A percentile compares a stretch with the other conserved stretches of the same genome.
phyloP scores from a whole-genome alignment of 2,797 vertebrate species.

The Falco cherrug region DNA sequence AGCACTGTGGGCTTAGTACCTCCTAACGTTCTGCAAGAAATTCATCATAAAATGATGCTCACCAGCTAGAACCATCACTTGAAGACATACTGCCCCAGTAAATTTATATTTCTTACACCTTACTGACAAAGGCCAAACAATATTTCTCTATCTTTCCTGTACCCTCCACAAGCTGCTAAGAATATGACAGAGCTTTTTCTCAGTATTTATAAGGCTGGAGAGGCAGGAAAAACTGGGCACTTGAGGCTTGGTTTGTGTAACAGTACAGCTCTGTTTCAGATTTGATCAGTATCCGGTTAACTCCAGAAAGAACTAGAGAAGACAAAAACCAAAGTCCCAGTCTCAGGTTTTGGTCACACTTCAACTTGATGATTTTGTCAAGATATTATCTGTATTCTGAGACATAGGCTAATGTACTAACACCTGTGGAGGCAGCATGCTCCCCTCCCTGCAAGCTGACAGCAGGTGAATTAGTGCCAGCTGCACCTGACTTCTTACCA shows the following conservation, averaged over 20 bases:
- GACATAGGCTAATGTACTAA: neutral
- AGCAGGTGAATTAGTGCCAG: neutral
- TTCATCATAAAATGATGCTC: neutral
- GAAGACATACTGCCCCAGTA: neutral
- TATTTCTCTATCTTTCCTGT: neutral
- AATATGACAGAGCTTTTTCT: neutral
- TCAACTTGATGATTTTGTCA: neutral
- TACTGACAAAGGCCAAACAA: neutral
- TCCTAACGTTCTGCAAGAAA: neutral
- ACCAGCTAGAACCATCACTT: neutral
- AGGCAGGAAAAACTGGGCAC: neutral
- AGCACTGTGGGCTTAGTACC: neutral
- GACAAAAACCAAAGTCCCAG: neutral
- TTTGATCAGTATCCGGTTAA: neutral
- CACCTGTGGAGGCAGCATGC: neutral
- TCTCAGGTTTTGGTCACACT: neutral
- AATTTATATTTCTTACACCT: neutral
- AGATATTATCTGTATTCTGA: neutral
- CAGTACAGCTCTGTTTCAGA: neutral
- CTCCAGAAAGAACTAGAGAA: neutral
- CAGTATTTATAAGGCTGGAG: neutral
- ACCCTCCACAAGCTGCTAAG: neutral
- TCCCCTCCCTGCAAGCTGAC: neutral
- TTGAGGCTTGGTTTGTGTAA: neutral
- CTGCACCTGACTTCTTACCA: constrained; percentile 31